Evolutionary conservation across 64 coral and sea anemone species (phyloP), one percentile per base, ranked within the genome.

Genomic region (Pachyseris speciosa): DNA sequence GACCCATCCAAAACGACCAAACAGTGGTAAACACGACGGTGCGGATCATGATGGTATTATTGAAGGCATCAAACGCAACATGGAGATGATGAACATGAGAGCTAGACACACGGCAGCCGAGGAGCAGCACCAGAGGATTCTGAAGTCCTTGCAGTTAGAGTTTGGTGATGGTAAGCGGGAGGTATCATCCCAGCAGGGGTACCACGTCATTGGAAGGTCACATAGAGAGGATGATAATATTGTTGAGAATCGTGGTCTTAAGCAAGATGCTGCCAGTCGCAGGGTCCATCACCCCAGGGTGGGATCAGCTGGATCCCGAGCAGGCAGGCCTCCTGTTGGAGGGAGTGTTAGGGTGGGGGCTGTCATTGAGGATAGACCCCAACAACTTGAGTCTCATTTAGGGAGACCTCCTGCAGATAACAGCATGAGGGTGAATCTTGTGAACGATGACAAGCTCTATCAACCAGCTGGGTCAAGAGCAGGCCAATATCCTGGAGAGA

Each of bases 11-110:
- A 88, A 88, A 38, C 37, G 36, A 20, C 31, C 65, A 74, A 53
- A 74, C 6, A 88, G 37, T 45, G 13, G 31, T 37, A 40, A 72
- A 20, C 16, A 48, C 32, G 48, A 55, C n/a, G 57, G 28, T 32
- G 1, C 11, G 9, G 65, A 91, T 63, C 43, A 73, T 32, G 89
- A 92, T 59, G 89, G 70, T 45, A 58, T 92, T 36, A 84, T 92
- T 32, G 47, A 92, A 49, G 83, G 70, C 51, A 92, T 92, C 36
- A 84, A 84, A 17, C 78, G 89, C 11, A 77, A 92, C 64, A 92
- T 92, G 89, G 89, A 92, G 48, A 71, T 42, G 60, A 92, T 92
- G 45, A 92, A 7, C 25, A 72, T 92, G 50, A 68, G 64, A 74
- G 66, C 61, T 20, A 92, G 69, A 12, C 24, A 80, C 20, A 92